These are phyloP conservation scores for Amblyjoppa proteus DNA, from an alignment of 2,888 invertebrate species.

Conservation along the genomic window DNA sequence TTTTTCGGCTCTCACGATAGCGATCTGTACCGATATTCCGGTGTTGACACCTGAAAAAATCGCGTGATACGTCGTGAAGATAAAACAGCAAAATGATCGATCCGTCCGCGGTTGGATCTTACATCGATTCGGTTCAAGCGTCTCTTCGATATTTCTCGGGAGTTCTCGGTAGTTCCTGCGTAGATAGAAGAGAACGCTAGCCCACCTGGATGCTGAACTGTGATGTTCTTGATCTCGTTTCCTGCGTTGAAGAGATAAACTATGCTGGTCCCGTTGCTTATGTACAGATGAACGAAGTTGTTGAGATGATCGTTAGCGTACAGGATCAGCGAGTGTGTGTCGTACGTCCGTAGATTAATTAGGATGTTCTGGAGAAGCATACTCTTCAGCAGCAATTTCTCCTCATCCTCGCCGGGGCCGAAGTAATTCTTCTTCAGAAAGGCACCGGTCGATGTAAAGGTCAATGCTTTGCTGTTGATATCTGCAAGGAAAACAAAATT, in stretches of 20 bases:
- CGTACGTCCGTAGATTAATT: slow-evolving; percentile 96
- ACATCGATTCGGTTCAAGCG: slow-evolving; percentile 60
- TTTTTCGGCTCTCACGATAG: slow-evolving; percentile 91
- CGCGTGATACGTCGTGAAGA: slow-evolving; percentile 17
- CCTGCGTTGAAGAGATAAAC: slow-evolving; percentile 94
- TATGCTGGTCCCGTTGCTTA: slow-evolving; percentile 92
- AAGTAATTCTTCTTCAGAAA: slow-evolving; percentile 94
- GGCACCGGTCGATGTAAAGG: slow-evolving; percentile 93
- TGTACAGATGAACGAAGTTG: slow-evolving; percentile 96
- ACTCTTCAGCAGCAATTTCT: slow-evolving; percentile 88
- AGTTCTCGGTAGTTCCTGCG: slow-evolving; percentile 66
- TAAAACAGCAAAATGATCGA: slow-evolving; percentile 51
- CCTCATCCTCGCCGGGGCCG: slow-evolving; percentile 87
- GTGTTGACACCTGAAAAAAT: slow-evolving; percentile 88
- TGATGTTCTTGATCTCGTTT: slow-evolving; percentile 92
- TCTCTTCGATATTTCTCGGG: slow-evolving; percentile 63
- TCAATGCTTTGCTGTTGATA: slow-evolving; percentile 95
- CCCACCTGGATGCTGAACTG: slow-evolving; percentile 89
- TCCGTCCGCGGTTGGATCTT: slow-evolving; percentile 67
- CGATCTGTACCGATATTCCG: slow-evolving; percentile 95
- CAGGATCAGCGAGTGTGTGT: slow-evolving; percentile 92
- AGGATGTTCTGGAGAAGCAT: slow-evolving; percentile 93
- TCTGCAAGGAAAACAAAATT: slow-evolving; percentile 86
- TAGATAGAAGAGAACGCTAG: slow-evolving; percentile 63
- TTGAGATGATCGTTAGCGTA: slow-evolving; percentile 97